Conservation (phyloP, 2,113 vertebrate genomes). For the Capreolus pygargus region DNA sequence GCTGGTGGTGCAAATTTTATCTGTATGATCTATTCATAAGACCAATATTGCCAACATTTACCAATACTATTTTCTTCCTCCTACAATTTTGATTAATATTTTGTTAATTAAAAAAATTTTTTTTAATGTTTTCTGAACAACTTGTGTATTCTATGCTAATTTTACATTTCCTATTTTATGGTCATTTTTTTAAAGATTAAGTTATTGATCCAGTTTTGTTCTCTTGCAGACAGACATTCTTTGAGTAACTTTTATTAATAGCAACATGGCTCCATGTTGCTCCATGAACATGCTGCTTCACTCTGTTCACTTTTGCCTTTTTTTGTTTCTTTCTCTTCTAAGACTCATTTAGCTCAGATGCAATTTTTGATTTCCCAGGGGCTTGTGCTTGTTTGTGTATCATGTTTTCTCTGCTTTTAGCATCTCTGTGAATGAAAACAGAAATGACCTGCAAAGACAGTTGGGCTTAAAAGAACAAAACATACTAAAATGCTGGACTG, state of each 20-base stretch:
- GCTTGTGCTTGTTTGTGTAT: background rate
- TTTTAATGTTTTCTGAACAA: conserved; percentile 46
- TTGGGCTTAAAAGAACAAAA: background rate
- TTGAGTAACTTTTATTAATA: conserved; percentile 68
- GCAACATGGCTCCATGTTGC: conserved; percentile 63
- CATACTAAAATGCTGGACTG: background rate
- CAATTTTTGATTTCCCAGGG: background rate
- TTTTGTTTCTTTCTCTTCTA: background rate
- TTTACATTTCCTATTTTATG: conserved; percentile 65
- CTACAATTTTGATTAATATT: conserved; percentile 55
- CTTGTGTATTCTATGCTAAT: conserved; percentile 68
- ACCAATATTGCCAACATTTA: conserved; percentile 46
- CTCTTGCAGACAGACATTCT: conserved; percentile 48
- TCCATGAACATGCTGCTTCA: conserved; percentile 21
- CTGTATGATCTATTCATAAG: conserved; percentile 38
- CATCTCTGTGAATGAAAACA: background rate
- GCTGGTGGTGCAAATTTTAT: background rate
- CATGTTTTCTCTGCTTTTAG: background rate
- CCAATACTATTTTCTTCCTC: conserved; percentile 58
- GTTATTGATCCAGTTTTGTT: conserved; percentile 70
- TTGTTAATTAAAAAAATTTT: conserved; percentile 66
- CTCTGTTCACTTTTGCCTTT: background rate
- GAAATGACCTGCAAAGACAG: background rate
- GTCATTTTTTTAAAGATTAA: conserved; percentile 69
- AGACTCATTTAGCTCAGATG: background rate